Evolutionary conservation across 2,888 invertebrate genomes (phyloP).

Genomic region (Leptothorax acervorum): DNA sequence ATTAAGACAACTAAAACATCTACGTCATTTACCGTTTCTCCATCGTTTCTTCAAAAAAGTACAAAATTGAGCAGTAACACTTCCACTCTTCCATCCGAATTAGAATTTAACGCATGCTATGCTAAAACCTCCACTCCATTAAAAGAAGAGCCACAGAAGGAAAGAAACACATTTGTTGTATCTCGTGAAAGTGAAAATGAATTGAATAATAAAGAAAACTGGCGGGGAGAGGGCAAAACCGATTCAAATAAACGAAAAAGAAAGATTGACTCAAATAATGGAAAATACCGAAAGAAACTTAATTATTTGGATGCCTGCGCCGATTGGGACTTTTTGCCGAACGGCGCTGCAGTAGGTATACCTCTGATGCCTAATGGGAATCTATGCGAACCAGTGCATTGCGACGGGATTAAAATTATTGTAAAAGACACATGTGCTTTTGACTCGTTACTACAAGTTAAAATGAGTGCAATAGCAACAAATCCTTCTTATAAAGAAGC

Average conservation of each 20-base stretch:
- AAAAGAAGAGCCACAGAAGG: neutral
- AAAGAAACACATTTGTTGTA: neutral
- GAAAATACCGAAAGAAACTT: constrained; percentile 1
- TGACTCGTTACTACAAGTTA: constrained; percentile 42
- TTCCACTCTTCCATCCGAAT: neutral
- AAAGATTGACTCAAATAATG: neutral
- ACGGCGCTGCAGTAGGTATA: constrained; percentile 25
- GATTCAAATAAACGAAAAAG: neutral
- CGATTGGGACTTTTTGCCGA: constrained; percentile 29
- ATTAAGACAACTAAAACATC: neutral
- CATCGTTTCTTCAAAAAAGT: neutral
- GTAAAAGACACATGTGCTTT: constrained; percentile 44
- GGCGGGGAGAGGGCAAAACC: neutral
- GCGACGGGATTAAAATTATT: neutral
- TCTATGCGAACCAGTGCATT: constrained; percentile 38
- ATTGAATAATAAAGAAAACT: constrained; percentile 7
- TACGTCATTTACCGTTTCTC: neutral
- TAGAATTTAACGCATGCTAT: neutral
- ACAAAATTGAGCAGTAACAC: neutral
- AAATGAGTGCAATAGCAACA: constrained; percentile 7
- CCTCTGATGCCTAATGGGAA: constrained; percentile 50
- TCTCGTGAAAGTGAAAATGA: neutral
- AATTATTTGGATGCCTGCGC: constrained; percentile 17
- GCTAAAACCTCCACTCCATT: constrained; percentile 5
- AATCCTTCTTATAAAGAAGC: constrained; percentile 10